These are phyloP conservation scores for Drosophila mojavensis DNA, from an alignment of 1,140 invertebrate genomes.

Conservation along the genomic window DNA sequence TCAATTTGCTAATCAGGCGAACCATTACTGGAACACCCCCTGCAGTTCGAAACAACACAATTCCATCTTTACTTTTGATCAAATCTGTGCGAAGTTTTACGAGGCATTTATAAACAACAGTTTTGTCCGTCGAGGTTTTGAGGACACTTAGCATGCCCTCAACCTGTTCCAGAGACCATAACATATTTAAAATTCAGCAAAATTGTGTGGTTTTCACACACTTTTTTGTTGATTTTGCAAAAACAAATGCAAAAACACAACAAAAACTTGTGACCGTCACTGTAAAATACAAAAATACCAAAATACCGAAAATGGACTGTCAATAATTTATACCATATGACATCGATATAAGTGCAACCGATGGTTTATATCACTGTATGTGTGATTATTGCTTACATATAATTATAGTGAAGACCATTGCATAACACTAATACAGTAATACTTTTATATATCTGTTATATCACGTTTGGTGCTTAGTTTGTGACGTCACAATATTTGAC, in stretches of 20 bases:
- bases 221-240: conserved; percentile 44
- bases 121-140: conserved; percentile 76
- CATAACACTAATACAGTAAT: neutral
- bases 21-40: conserved; percentile 77
- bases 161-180: conserved; percentile 64
- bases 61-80: conserved; percentile 80
- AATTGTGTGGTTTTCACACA: conserved; percentile 24
- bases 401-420: too few relatives aligned
- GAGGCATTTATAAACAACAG: conserved; percentile 75
- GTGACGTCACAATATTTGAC: conserved; percentile 18
- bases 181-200: conserved; percentile 41
- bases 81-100: conserved; percentile 80
- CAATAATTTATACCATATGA: too few relatives aligned
- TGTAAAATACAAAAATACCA: conserved; percentile 16
- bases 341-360: too few relatives aligned
- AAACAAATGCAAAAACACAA: conserved; percentile 40
- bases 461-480: neutral
- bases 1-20: conserved; percentile 65
- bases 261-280: conserved; percentile 26
- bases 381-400: too few relatives aligned
- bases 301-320: neutral
- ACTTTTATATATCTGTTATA: neutral
- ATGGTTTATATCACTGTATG: too few relatives aligned
- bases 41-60: conserved; percentile 69
- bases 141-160: conserved; percentile 70